Evolutionary conservation across 2,113 vertebrate species (phyloP), one percentile per base, ranked within the genome.

Genomic region (Dicentrarchus labrax): DNA sequence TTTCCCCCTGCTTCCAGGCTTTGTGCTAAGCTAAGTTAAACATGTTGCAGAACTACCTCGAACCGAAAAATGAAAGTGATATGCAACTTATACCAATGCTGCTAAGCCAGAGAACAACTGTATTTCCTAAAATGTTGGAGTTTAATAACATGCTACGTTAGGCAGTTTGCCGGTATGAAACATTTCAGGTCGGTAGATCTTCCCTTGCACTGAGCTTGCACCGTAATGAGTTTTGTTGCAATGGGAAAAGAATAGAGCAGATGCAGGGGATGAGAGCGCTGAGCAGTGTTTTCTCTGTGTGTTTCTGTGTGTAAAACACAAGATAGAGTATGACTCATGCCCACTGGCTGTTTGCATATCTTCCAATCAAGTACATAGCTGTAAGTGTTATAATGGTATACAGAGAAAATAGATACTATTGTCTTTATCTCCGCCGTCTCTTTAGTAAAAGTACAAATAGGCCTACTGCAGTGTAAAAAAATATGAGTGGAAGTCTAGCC

Each of bases 211-310:
- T 75, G 45, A 70, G 68, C 45, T 56, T 50, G 16, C 50, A 41
- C 22, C 4, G 4, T 80, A 80, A 85, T 78, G 75, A 82, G 67
- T 74, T 82, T 66, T 80, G 41, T 62, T 80, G 78, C 30, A 16
- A 22, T 56, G 70, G 61, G 76, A 87, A 48, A 67, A 36, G 70
- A 72, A 67, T 7, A 43, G 24, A 30, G 48, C 38, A 22, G 82
- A 74, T 22, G 21, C 48, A n/a, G 54, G n/a, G 59, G 67, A 8
- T 2, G 13, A 70, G 51, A 60, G 36, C 6, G 7, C 57, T 15
- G 56, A 59, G 67, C 60, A 16, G 19, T 21, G 43, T 53, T 60
- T 72, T 57, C 67, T 75, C 15, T 45, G n/a, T 30, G 30, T 30
- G 59, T 66, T 36, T 50, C n/a, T 30, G 16, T 41, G 13, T 60